Percentiles rank a stretch among this genome's conserved stretches.
phyloP scores from a whole-genome alignment of 2,888 invertebrate genomes.

The Lasioglossum vierecki region DNA sequence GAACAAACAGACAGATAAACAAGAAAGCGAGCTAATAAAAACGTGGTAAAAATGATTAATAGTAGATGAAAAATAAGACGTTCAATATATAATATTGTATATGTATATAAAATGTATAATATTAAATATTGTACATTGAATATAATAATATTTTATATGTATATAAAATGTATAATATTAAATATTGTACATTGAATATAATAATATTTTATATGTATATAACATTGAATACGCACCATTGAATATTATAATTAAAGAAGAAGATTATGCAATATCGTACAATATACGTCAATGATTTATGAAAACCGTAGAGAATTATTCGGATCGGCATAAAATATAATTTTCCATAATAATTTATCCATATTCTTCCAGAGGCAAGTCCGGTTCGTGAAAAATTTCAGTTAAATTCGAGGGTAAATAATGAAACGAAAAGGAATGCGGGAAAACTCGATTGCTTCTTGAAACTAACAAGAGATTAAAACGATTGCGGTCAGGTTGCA shows the following conservation, averaged over 20 bases:
- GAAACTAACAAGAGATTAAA: conserved; percentile 55
- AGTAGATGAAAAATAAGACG: too few relatives aligned
- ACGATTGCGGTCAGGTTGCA: conserved; percentile 48
- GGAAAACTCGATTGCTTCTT: conserved; percentile 44
- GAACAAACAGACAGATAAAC: too few relatives aligned
- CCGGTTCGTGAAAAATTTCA: conserved; percentile 35
- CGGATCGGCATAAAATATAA: conserved; percentile 19
- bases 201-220: too few relatives aligned
- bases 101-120: too few relatives aligned
- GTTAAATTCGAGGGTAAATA: conserved; percentile 36
- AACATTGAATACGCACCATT: too few relatives aligned
- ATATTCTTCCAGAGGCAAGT: not conserved
- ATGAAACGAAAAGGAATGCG: conserved; percentile 11
- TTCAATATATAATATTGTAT: too few relatives aligned
- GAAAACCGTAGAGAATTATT: not conserved
- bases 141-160: too few relatives aligned
- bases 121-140: too few relatives aligned
- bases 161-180: too few relatives aligned
- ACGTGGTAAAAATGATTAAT: too few relatives aligned
- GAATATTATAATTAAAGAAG: not conserved
- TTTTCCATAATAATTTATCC: conserved; percentile 25
- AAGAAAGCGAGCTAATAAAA: too few relatives aligned
- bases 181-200: too few relatives aligned
- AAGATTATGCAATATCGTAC: not conserved
- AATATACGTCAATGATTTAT: not conserved